Evolutionary conservation across 2,797 vertebrate genomes (phyloP), one percentile per base, ranked within the genome.

Genomic region (Arrhamphus sclerolepis): DNA sequence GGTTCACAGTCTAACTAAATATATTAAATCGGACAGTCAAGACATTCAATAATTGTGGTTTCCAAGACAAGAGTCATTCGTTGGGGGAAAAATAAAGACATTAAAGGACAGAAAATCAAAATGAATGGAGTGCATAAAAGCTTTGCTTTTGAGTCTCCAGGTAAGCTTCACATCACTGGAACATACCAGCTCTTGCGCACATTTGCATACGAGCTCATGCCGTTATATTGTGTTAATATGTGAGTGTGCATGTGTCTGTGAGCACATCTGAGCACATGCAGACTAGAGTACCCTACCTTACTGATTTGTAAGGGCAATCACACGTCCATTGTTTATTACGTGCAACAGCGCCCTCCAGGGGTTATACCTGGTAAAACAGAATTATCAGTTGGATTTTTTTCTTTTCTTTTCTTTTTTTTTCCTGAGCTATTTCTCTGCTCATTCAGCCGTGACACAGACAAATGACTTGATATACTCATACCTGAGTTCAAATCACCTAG

Each of bases 261-360:
- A 21, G 34, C 34, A 5, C 34, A 11, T 13, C 13, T 21, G 46
- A 4, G 64, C 48, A 39, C 40, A 56, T 19, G 48, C 70, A 57
- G 44, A 20, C 49, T 42, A 61, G 29, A 48, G 43, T 2, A 11
- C 18, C 21, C 9, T 24, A 10, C 24, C 22, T 17, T 28, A 16
- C 46, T 69, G 46, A 49, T 70, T 70, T 56, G 4, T 56, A 11
- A 52, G 41, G 6, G 48, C 19, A 46, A 39, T 58, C 57, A 48
- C 21, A 41, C 4, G 1, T 49, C 20, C 21, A 63, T 48, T 75
- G 61, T 86, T 91, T 87, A n/a, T 67, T 77, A 66, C 67, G 78
- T 90, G 72, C 86, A 92, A 87, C 66, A 88, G 78, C 68, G 83
- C 86, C 43, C 87, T 86, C 91, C 70, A 79, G 90, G 90, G 92